phyloP scores from a whole-genome alignment of 2,888 invertebrate species.

The Eutolmus rufibarbis region DNA sequence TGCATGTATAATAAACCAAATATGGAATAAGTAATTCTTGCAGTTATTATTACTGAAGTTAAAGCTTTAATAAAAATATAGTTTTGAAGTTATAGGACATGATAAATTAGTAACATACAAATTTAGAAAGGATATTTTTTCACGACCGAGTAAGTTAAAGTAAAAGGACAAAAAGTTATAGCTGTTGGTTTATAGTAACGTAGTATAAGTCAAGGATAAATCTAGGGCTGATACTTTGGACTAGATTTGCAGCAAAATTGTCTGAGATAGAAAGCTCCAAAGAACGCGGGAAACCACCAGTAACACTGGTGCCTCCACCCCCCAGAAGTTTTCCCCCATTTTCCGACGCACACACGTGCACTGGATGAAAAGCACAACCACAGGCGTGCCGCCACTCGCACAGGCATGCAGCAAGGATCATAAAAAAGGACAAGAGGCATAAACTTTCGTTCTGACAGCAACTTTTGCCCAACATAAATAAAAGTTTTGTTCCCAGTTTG shows the following conservation, averaged over 20 bases:
- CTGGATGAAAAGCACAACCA: not conserved
- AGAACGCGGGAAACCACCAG: not conserved
- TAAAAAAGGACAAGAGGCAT: conserved; percentile 53
- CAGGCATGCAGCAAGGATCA: conserved; percentile 48
- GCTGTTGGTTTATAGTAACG: not conserved
- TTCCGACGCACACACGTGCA: not conserved
- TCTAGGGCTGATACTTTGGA: not conserved
- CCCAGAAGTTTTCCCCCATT: not conserved
- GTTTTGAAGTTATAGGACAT: too few relatives aligned
- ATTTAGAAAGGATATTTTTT: too few relatives aligned
- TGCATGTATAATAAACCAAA: too few relatives aligned
- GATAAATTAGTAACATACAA: too few relatives aligned
- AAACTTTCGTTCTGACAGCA: conserved; percentile 58
- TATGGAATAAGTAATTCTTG: too few relatives aligned
- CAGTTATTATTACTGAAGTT: too few relatives aligned
- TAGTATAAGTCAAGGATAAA: not conserved
- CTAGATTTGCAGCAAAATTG: not conserved
- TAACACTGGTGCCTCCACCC: conserved; percentile 19
- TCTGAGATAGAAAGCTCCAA: not conserved
- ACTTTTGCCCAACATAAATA: conserved; percentile 62
- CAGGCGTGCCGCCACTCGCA: not conserved
- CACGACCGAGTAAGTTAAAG: too few relatives aligned
- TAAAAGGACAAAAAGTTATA: too few relatives aligned
- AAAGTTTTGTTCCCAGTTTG: conserved; percentile 62
- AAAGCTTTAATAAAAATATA: too few relatives aligned